Conservation (phyloP, 2,888 invertebrate genomes). For the Caenorhabditis becei region DNA sequence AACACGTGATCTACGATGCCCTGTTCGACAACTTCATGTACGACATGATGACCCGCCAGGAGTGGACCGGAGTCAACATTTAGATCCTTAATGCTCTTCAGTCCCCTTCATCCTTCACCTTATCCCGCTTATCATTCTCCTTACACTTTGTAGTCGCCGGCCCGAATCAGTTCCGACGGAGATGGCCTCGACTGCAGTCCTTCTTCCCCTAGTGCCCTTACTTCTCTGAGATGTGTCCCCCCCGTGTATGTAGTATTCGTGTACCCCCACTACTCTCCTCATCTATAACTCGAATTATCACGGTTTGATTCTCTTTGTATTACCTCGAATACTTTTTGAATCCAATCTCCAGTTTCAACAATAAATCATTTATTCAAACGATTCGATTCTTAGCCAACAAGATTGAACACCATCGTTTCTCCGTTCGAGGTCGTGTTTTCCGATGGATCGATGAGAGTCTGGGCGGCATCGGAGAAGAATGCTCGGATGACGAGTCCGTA, state of each 20-base stretch:
- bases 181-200: not conserved
- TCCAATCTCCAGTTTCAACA: too few species aligned
- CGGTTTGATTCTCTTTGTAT: too few species aligned
- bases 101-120: not conserved
- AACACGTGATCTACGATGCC: constrained; percentile 4
- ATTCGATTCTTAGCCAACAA: not conserved
- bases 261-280: constrained; percentile 19
- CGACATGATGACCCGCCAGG: constrained; percentile 33
- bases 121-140: too few species aligned
- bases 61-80: constrained; percentile 24
- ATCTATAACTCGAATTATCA: too few species aligned
- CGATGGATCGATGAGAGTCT: not conserved
- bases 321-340: too few species aligned
- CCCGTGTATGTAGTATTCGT: constrained; percentile 42
- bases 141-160: not conserved
- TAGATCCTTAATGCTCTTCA: not conserved
- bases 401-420: constrained; percentile 1
- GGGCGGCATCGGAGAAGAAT: constrained; percentile 19
- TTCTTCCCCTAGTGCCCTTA: constrained; percentile 22
- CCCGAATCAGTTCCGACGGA: not conserved
- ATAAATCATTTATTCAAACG: not conserved
- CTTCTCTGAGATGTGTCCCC: constrained; percentile 16
- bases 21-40: constrained; percentile 47
- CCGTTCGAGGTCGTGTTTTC: constrained; percentile 6
- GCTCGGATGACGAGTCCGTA: constrained; percentile 47